Percentiles rank a stretch among this genome's conserved stretches.
Evolutionary conservation across 2,797 vertebrate genomes (phyloP).

Genomic region (Sebastes taczanowskii): DNA sequence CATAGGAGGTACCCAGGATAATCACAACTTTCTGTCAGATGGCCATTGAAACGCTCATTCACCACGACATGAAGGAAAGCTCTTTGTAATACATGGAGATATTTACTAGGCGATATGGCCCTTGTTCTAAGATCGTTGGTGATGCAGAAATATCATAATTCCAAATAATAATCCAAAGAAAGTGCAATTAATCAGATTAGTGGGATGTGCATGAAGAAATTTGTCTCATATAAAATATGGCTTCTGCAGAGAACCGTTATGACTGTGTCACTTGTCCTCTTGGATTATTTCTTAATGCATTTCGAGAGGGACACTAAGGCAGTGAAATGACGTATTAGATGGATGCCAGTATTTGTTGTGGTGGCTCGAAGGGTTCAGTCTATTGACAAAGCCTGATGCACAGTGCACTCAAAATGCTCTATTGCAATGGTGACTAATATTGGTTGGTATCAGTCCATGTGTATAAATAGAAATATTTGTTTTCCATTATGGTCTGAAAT

Average conservation of each 20-base stretch:
- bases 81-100: neutral
- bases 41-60: neutral
- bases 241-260: neutral
- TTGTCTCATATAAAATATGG: neutral
- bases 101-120: neutral
- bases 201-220: neutral
- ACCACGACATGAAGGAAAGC: neutral
- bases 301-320: neutral
- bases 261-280: neutral
- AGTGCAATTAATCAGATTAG: neutral
- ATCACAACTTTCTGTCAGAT: neutral
- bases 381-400: neutral
- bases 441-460: neutral
- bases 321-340: neutral
- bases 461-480: neutral
- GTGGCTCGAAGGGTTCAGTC: neutral
- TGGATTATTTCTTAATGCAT: slow-evolving; percentile 5
- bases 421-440: neutral
- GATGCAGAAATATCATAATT: slow-evolving; percentile 18
- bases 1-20: neutral
- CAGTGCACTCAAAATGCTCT: neutral
- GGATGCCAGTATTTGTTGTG: neutral
- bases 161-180: neutral
- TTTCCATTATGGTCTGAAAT: neutral
- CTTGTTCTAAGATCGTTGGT: neutral